Evolutionary conservation across 2,797 vertebrate species (phyloP), one percentile per base, ranked within the genome.

Genomic region (Streptopelia turtur): DNA sequence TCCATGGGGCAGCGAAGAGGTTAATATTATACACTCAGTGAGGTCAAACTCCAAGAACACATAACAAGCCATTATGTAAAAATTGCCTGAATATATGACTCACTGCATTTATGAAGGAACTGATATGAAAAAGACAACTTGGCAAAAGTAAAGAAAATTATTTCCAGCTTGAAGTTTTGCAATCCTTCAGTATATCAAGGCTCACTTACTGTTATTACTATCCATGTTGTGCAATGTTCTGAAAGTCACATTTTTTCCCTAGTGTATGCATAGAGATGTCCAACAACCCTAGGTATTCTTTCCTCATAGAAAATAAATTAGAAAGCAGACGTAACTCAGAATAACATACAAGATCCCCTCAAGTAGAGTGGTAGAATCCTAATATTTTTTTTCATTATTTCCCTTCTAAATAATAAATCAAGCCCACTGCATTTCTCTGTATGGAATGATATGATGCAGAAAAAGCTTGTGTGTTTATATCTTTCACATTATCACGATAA

Each of bases 391-490:
- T 91, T 92, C 94, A 97, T 93, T 94, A 96, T 95, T 95, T 94
- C 33, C 86, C 96, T 92, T 71, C 93, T 95, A 95, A 96, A 96
- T 96, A 97, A 97, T 96, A 96, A 96, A 95, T 96, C 92, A 95
- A 94, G 86, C 45, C 78, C 57, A 41, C 47, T 87, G 59, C 50
- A 78, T 85, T 95, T 61, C 61, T 95, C 83, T 82, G 17, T 80
- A 75, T 22, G 43, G 81, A 87, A 89, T 45, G 11, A 87, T 74
- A 80, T 5, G 13, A 71, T 77, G 53, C 41, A 87, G 68, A 90
- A 90, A 89, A 95, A 77, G 9, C 37, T 49, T 90, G 13, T 70
- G 68, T 80, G 45, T 74, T 85, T 93, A 47, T 87, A 85, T 89
- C 89, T 95, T 94, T 85, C 94, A 93, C 47, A 85, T 87, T 87